Percentiles rank a stretch among this genome's conserved stretches.
These are phyloP conservation scores for Crax fasciolata DNA, from an alignment of 2,797 vertebrate genomes.

Conservation along the genomic window DNA sequence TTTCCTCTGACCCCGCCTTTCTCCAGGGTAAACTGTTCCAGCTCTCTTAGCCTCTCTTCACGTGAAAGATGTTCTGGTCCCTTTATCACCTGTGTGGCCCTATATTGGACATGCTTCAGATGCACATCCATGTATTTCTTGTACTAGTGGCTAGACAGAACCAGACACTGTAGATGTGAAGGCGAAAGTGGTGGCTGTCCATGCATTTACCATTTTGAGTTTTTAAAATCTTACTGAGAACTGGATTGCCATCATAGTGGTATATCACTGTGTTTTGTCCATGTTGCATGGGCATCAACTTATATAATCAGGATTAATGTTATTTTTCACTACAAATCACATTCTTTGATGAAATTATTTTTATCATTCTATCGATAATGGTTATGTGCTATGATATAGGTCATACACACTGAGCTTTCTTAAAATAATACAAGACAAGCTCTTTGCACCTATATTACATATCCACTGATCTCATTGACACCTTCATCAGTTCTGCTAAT, in stretches of 20 bases:
- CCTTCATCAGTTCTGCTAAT: slow-evolving; percentile 7
- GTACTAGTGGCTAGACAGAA: not conserved
- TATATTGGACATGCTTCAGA: not conserved
- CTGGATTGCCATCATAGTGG: not conserved
- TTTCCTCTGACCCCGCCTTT: not conserved
- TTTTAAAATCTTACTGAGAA: not conserved
- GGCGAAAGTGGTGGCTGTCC: not conserved
- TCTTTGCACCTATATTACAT: not conserved
- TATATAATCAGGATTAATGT: not conserved
- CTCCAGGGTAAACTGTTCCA: not conserved
- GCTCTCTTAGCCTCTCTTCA: not conserved
- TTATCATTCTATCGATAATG: not conserved
- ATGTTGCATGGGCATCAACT: not conserved
- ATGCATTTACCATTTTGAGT: not conserved
- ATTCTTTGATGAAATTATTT: not conserved
- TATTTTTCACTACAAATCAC: not conserved
- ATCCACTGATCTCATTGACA: not conserved
- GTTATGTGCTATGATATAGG: not conserved
- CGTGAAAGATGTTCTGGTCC: not conserved
- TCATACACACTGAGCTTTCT: not conserved
- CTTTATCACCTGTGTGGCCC: not conserved
- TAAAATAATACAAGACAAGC: not conserved
- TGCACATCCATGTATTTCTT: not conserved
- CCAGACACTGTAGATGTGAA: not conserved
- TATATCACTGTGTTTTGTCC: not conserved